Percentiles rank a stretch among this genome's conserved stretches.
phyloP scores from a whole-genome alignment of 2,797 vertebrate genomes.

The Erethizon dorsatum region DNA sequence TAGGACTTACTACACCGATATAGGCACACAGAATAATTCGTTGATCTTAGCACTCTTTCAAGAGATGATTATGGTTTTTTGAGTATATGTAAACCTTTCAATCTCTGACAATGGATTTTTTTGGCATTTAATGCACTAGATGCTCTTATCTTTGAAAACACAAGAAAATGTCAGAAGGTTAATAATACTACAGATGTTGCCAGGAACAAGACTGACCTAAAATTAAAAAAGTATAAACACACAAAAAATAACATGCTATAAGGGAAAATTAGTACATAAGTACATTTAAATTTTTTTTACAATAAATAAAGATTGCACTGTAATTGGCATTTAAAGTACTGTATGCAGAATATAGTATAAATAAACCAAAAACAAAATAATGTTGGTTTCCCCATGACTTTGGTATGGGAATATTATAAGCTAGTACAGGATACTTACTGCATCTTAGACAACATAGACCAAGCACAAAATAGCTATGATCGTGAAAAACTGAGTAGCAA shows the following conservation, averaged over 20 bases:
- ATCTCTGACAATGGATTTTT: slow-evolving; percentile 91
- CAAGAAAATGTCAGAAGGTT: slow-evolving; percentile 94
- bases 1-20: slow-evolving; percentile 95
- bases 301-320: slow-evolving; percentile 99
- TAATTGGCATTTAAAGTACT: slow-evolving; percentile 99
- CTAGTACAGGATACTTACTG: slow-evolving; percentile 96
- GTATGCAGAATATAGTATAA: slow-evolving; percentile 99
- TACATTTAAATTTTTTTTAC: slow-evolving; percentile 96
- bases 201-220: slow-evolving; percentile 96
- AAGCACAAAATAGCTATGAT: slow-evolving; percentile 90
- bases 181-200: slow-evolving; percentile 97
- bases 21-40: slow-evolving; percentile 94
- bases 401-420: slow-evolving; percentile 96
- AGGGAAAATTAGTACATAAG: slow-evolving; percentile 94
- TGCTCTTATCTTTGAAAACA: slow-evolving; percentile 94
- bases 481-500: slow-evolving; percentile 90
- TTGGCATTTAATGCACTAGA: slow-evolving; percentile 95
- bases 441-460: slow-evolving; percentile 92
- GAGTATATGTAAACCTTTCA: slow-evolving; percentile 95
- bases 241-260: slow-evolving; percentile 95
- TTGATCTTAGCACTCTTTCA: slow-evolving; percentile 92
- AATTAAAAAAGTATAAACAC: slow-evolving; percentile 93
- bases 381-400: slow-evolving; percentile 98
- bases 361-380: slow-evolving; percentile 98
- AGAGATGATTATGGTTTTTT: slow-evolving; percentile 93